Conservation (phyloP, 2,113 vertebrate species). For the Rostratula benghalensis region DNA sequence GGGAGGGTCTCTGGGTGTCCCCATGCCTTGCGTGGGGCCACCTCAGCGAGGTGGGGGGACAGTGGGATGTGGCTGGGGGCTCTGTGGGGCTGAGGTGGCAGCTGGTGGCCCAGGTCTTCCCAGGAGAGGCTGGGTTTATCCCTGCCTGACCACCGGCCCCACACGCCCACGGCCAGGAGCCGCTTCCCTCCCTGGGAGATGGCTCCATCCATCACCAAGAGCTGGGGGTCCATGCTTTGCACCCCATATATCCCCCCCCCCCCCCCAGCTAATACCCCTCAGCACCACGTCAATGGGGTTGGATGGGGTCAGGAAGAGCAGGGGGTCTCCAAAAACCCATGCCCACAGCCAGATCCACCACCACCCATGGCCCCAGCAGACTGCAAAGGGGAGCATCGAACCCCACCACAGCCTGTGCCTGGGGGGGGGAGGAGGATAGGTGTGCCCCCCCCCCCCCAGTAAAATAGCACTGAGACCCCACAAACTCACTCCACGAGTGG, state of each 20-base stretch:
- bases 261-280: accelerated
- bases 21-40: accelerated
- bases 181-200: accelerated
- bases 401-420: accelerated
- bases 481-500: not conserved
- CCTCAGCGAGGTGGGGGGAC: accelerated
- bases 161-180: not conserved
- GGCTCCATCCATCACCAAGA: not conserved
- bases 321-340: accelerated
- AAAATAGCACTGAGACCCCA: not conserved
- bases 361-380: accelerated
- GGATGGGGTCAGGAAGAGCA: not conserved
- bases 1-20: accelerated
- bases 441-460: accelerated
- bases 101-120: not conserved
- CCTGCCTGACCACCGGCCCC: not conserved
- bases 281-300: not conserved
- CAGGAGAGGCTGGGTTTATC: not conserved
- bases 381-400: not conserved
- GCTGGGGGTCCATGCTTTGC: not conserved
- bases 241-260: not conserved
- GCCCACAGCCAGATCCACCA: accelerated
- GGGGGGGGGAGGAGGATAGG: not conserved
- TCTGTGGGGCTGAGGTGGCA: not conserved
- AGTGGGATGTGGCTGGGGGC: not conserved